These are phyloP conservation scores for Apamea sordens DNA, from an alignment of 2,888 invertebrate species.

Conservation along the genomic window DNA sequence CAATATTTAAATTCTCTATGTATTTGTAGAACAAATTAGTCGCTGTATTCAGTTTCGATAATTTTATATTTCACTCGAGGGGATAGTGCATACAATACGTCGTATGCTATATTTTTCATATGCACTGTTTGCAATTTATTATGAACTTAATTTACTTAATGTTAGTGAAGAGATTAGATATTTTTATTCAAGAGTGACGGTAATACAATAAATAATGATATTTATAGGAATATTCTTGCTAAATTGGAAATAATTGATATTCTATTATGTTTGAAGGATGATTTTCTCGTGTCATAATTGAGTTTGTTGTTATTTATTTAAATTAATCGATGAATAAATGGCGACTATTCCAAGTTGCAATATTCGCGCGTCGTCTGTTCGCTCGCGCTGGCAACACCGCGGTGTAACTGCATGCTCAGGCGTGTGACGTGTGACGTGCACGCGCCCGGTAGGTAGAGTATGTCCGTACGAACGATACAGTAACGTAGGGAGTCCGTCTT, in stretches of 20 bases:
- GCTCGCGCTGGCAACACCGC: conserved; percentile 55
- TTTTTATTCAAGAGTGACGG: conserved; percentile 89
- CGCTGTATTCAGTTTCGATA: conserved; percentile 63
- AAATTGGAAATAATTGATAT: conserved; percentile 85
- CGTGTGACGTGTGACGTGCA: conserved; percentile 45
- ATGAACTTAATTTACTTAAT: conserved; percentile 88
- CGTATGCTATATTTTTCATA: conserved; percentile 69
- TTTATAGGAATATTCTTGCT: conserved; percentile 88
- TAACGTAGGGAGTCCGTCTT: conserved; percentile 79
- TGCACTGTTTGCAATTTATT: conserved; percentile 85
- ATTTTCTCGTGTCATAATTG: conserved; percentile 88
- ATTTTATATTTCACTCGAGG: conserved; percentile 64
- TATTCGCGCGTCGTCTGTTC: conserved; percentile 60
- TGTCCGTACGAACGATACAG: conserved; percentile 79
- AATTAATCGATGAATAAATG: conserved; percentile 84
- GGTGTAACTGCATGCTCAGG: conserved; percentile 12
- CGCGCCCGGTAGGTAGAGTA: conserved; percentile 56
- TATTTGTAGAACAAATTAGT: conserved; percentile 72
- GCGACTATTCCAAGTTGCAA: conserved; percentile 75
- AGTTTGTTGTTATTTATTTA: conserved; percentile 88
- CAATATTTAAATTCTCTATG: conserved; percentile 64
- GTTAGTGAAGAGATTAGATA: conserved; percentile 88
- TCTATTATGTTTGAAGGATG: conserved; percentile 86
- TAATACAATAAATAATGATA: conserved; percentile 87
- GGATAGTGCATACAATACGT: conserved; percentile 66